Percentiles rank a stretch among this genome's conserved stretches.
These are phyloP conservation scores for Phylloscopus whistleri DNA, from an alignment of 2,113 vertebrate genomes.

Conservation along the genomic window DNA sequence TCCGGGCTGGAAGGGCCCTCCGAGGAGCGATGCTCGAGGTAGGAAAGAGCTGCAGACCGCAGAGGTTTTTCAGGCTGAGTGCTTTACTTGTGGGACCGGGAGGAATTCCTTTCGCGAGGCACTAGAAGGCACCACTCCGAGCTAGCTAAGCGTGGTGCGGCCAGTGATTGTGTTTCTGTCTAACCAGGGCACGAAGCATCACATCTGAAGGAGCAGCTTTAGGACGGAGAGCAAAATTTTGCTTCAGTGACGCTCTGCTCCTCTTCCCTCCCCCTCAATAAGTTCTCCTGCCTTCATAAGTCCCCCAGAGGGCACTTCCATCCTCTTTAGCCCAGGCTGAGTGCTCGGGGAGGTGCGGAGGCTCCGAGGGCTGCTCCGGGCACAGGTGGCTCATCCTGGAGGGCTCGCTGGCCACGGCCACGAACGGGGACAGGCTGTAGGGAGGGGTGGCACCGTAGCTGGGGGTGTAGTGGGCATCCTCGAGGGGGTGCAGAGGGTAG, in stretches of 20 bases:
- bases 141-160: neutral
- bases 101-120: neutral
- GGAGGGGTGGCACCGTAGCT: slow-evolving; percentile 72
- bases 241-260: neutral
- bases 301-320: slow-evolving; percentile 75
- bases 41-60: neutral
- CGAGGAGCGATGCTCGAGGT: fast-evolving
- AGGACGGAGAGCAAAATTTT: neutral
- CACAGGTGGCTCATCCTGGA: slow-evolving; percentile 75
- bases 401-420: slow-evolving; percentile 74
- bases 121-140: neutral
- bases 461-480: slow-evolving; percentile 82
- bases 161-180: neutral
- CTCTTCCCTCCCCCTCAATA: slow-evolving; percentile 67
- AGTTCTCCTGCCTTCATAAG: slow-evolving; percentile 83
- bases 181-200: neutral
- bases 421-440: slow-evolving; percentile 78
- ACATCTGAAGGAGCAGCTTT: neutral
- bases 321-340: slow-evolving; percentile 86
- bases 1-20: fast-evolving
- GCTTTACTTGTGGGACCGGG: neutral
- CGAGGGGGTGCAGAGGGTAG: slow-evolving; percentile 83
- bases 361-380: slow-evolving; percentile 72
- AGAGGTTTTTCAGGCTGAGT: neutral
- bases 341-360: slow-evolving; percentile 52